These are phyloP conservation scores for Ctenodactylus gundi DNA, from an alignment of 2,113 vertebrate genomes.

Conservation along the genomic window DNA sequence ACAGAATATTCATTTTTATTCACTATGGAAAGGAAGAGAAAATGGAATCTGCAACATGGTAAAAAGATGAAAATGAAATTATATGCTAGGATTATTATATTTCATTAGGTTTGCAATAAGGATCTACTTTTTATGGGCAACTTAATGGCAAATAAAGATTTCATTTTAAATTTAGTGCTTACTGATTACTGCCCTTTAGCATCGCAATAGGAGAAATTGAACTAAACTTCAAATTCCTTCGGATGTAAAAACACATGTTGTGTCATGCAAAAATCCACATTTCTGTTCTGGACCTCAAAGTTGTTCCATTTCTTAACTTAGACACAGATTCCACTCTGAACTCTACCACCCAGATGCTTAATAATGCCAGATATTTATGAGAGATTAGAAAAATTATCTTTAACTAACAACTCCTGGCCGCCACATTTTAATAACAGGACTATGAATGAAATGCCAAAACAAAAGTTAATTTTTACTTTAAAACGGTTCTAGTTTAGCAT, in stretches of 20 bases:
- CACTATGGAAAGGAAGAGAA: not conserved
- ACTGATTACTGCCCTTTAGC: not conserved
- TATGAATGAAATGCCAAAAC: not conserved
- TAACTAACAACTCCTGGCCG: not conserved
- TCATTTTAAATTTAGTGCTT: not conserved
- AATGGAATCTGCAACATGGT: not conserved
- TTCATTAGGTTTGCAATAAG: not conserved
- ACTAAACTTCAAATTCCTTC: slow-evolving; percentile 23
- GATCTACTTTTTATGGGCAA: not conserved
- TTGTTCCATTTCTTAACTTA: not conserved
- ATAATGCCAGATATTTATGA: not conserved
- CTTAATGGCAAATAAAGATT: not conserved
- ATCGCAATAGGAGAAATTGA: not conserved
- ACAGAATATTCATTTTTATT: not conserved
- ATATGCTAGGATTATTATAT: not conserved
- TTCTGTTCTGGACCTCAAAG: not conserved
- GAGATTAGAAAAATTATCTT: not conserved
- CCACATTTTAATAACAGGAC: slow-evolving; percentile 14
- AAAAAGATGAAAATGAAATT: not conserved
- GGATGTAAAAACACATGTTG: not conserved
- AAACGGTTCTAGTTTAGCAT: not conserved
- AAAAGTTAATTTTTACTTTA: slow-evolving; percentile 22
- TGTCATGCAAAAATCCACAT: not conserved
- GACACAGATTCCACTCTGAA: not conserved
- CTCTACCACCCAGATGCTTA: not conserved